phyloP scores from a whole-genome alignment of 1,140 invertebrate genomes.

The Scaptomyza montana region DNA sequence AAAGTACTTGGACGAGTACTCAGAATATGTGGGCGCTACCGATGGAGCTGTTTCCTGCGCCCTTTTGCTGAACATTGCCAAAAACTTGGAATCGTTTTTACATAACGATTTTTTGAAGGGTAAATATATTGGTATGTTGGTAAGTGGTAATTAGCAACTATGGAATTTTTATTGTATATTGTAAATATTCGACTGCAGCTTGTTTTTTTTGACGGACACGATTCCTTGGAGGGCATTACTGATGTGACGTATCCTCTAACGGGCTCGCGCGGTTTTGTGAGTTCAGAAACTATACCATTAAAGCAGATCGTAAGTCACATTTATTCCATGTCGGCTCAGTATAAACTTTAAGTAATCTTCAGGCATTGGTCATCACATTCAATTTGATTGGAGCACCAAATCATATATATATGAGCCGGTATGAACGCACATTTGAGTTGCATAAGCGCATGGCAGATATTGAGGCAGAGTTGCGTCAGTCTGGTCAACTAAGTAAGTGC shows the following conservation, averaged over 20 bases:
- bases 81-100: conserved; percentile 12
- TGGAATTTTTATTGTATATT: too few species aligned
- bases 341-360: not conserved
- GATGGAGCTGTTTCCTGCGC: conserved; percentile 31
- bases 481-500: not conserved
- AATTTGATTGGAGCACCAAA: conserved; percentile 33
- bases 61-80: conserved; percentile 23
- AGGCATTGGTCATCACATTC: conserved; percentile 19
- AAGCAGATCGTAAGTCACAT: conserved; percentile 11
- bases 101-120: not conserved
- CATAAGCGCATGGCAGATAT: conserved; percentile 25
- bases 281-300: conserved; percentile 1
- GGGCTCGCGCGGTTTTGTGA: conserved; percentile 19
- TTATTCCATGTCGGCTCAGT: not conserved
- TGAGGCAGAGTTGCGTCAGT: conserved; percentile 2
- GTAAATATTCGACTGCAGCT: conserved; percentile 6
- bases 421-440: conserved; percentile 11
- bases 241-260: conserved; percentile 7
- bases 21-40: conserved; percentile 20
- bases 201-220: conserved; percentile 31
- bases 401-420: conserved; percentile 30
- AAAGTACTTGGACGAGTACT: not conserved
- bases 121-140: conserved; percentile 24
- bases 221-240: not conserved
- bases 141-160: not conserved